Conservation (phyloP, 2,113 vertebrate genomes). For the Okapia johnstoni region DNA sequence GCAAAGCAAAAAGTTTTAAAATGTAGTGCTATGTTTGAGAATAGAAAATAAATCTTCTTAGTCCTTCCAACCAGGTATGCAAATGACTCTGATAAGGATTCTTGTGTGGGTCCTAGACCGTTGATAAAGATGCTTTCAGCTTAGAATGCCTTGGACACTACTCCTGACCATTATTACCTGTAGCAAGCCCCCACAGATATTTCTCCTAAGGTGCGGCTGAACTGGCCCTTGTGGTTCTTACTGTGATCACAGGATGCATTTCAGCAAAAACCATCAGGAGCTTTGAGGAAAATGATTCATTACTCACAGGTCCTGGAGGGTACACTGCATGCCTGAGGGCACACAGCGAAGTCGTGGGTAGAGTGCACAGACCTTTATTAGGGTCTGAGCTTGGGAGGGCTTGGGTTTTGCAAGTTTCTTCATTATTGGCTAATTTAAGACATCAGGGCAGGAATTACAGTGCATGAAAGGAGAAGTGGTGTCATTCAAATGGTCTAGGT, state of each 20-base stretch:
- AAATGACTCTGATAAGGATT: not conserved
- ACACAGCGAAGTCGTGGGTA: not conserved
- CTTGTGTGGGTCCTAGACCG: not conserved
- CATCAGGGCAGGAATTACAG: not conserved
- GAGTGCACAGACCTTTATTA: not conserved
- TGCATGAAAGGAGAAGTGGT: not conserved
- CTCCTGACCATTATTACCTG: not conserved
- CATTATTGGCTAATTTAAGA: not conserved
- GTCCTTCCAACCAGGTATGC: not conserved
- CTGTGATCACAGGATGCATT: not conserved
- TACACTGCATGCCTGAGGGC: not conserved
- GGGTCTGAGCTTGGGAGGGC: not conserved
- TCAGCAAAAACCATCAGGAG: not conserved
- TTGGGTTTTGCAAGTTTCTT: not conserved
- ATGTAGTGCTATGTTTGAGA: not conserved
- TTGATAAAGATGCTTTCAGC: not conserved
- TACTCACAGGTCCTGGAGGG: not conserved
- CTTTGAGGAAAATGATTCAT: not conserved
- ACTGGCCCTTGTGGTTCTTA: not conserved
- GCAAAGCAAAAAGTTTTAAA: not conserved
- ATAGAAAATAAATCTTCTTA: not conserved
- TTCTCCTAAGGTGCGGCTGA: not conserved
- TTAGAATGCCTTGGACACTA: not conserved
- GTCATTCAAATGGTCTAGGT: not conserved
- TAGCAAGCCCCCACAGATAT: not conserved